phyloP scores from a whole-genome alignment of 2,888 invertebrate genomes.

The Leptinotarsa tumamoca region DNA sequence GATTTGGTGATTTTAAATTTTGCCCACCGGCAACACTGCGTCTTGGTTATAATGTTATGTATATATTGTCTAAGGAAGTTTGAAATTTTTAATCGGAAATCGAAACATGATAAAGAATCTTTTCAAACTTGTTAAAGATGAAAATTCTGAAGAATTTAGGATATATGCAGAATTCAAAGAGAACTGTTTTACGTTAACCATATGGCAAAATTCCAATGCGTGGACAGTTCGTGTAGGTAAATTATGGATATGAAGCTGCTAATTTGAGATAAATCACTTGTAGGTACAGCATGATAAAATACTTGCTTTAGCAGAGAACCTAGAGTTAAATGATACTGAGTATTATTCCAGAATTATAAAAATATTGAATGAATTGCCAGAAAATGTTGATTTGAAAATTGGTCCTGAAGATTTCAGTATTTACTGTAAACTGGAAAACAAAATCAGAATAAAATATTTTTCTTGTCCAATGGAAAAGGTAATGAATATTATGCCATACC shows the following conservation, averaged over 20 bases:
- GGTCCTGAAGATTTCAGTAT: conserved; percentile 15
- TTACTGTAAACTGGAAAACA: conserved; percentile 7
- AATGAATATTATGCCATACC: neutral
- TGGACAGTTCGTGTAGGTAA: conserved; percentile 13
- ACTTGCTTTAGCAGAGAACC: neutral
- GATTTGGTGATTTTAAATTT: neutral
- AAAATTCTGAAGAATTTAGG: neutral
- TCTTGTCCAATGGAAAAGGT: conserved; percentile 4
- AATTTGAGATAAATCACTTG: neutral
- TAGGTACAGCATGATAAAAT: conserved; percentile 13
- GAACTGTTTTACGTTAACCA: neutral
- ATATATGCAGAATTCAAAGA: conserved; percentile 5
- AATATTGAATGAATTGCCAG: conserved; percentile 6
- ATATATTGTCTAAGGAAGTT: too few species aligned
- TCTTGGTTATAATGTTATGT: neutral
- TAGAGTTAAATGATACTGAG: conserved; percentile 14
- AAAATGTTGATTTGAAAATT: conserved; percentile 12
- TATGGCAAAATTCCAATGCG: conserved; percentile 12
- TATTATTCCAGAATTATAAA: conserved; percentile 11
- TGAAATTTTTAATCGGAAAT: neutral
- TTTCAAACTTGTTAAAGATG: conserved; percentile 4
- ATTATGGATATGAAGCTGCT: neutral
- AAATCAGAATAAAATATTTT: conserved; percentile 22
- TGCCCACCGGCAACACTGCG: neutral
- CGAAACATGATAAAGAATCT: neutral